phyloP scores from a whole-genome alignment of 2,888 invertebrate genomes.

The Sinelater perroti region DNA sequence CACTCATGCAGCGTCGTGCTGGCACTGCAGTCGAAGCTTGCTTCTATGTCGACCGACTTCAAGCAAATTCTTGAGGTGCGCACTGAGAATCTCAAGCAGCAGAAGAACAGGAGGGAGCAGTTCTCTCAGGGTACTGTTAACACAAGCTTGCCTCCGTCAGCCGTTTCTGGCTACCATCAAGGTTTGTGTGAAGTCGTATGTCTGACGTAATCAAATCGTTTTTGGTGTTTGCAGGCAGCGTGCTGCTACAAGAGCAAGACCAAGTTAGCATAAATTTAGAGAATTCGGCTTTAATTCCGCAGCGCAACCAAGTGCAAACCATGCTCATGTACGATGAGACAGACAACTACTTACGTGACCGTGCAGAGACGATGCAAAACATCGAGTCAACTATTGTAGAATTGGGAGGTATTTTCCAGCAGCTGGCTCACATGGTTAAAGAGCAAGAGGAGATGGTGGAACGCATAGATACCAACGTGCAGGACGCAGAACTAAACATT shows the following conservation, averaged over 20 bases:
- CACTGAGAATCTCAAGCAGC: slow-evolving; percentile 96
- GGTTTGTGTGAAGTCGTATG: slow-evolving; percentile 44
- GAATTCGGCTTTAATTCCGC: slow-evolving; percentile 62
- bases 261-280: slow-evolving; percentile 90
- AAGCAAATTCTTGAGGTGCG: slow-evolving; percentile 97
- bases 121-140: slow-evolving; percentile 77
- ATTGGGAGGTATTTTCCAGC: slow-evolving; percentile 97
- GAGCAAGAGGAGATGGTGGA: slow-evolving; percentile 99
- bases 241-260: slow-evolving; percentile 67
- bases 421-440: slow-evolving; percentile 95
- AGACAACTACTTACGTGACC: slow-evolving; percentile 88
- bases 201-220: neutral
- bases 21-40: slow-evolving; percentile 91
- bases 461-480: slow-evolving; percentile 96
- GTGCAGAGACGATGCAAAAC: slow-evolving; percentile 98
- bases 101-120: slow-evolving; percentile 92
- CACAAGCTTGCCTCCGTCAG: slow-evolving; percentile 69
- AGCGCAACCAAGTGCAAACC: slow-evolving; percentile 65
- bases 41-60: slow-evolving; percentile 97
- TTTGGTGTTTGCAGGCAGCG: slow-evolving; percentile 51
- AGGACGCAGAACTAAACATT: slow-evolving; percentile 94
- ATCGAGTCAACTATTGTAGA: slow-evolving; percentile 99
- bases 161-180: slow-evolving; percentile 63
- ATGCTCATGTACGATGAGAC: slow-evolving; percentile 84
- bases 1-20: slow-evolving; percentile 94